These are phyloP conservation scores for Hexactinellida sp. DNA, from an alignment of 37 sponge, comb jelly and placozoan genomes.

Conservation along the genomic window DNA sequence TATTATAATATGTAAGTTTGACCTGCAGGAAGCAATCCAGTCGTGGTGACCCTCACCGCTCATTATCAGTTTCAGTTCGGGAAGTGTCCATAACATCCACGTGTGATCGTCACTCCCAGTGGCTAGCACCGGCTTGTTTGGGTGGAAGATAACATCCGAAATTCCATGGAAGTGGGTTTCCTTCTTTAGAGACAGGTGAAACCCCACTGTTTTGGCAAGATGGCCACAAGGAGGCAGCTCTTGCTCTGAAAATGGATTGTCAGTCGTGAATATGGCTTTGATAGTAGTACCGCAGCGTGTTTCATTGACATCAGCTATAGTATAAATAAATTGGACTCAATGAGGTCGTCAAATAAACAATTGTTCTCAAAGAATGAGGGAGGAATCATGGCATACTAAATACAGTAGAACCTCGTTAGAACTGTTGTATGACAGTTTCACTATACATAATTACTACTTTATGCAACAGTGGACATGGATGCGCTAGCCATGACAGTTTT, in stretches of 20 bases:
- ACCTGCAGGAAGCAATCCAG: constrained; percentile 42
- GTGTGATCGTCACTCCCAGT: constrained; percentile 85
- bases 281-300: neutral
- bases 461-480: too few relatives aligned
- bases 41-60: constrained; percentile 78
- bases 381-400: too few relatives aligned
- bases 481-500: too few relatives aligned
- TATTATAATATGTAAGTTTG: too few relatives aligned
- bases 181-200: constrained; percentile 18
- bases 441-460: too few relatives aligned
- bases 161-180: constrained; percentile 36
- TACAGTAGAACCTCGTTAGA: too few relatives aligned
- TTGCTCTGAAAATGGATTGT: neutral
- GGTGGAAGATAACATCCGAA: constrained; percentile 32
- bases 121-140: constrained; percentile 51
- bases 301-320: too few relatives aligned
- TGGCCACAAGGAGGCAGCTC: constrained; percentile 47
- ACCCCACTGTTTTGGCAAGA: constrained; percentile 56
- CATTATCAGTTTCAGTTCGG: constrained; percentile 38
- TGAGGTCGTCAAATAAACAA: neutral
- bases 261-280: neutral
- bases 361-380: too few relatives aligned
- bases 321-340: too few relatives aligned
- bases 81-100: constrained; percentile 80
- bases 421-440: too few relatives aligned